Percentiles rank a stretch among this genome's conserved stretches.
Evolutionary conservation across 2,797 vertebrate genomes (phyloP).

Genomic region (Poecilia gillii): DNA sequence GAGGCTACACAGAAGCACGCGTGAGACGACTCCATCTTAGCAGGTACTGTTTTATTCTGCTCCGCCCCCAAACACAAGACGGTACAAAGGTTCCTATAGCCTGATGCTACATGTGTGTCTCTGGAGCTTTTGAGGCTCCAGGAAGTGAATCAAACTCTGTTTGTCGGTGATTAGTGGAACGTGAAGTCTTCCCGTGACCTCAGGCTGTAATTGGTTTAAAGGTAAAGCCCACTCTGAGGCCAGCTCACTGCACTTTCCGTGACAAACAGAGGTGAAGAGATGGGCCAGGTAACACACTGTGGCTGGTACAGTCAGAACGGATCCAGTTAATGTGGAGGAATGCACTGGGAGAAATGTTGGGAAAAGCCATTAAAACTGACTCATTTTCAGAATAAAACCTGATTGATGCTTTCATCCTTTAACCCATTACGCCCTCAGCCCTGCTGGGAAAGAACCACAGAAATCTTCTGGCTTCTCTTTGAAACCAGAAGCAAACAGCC

Average conservation of each 20-base stretch:
- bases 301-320: conserved; percentile 55
- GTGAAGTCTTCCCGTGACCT: conserved; percentile 46
- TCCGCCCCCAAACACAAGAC: no score
- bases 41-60: no score
- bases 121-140: conserved; percentile 1
- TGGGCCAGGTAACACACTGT: conserved; percentile 26
- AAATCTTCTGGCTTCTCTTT: not conserved
- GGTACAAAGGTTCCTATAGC: no score
- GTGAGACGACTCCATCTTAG: no score
- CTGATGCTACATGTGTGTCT: conserved; percentile 1
- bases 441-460: not conserved
- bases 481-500: not conserved
- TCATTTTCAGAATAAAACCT: not conserved
- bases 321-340: not conserved
- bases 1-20: no score
- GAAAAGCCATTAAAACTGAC: conserved; percentile 7
- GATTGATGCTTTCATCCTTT: not conserved
- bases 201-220: conserved; percentile 60
- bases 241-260: conserved; percentile 22
- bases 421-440: not conserved
- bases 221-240: conserved; percentile 39
- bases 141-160: conserved; percentile 29
- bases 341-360: conserved; percentile 5
- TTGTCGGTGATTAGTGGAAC: conserved; percentile 38
- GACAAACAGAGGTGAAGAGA: conserved; percentile 21